Conservation (phyloP, 2,113 vertebrate species). For the Aspidoscelis tigris region DNA sequence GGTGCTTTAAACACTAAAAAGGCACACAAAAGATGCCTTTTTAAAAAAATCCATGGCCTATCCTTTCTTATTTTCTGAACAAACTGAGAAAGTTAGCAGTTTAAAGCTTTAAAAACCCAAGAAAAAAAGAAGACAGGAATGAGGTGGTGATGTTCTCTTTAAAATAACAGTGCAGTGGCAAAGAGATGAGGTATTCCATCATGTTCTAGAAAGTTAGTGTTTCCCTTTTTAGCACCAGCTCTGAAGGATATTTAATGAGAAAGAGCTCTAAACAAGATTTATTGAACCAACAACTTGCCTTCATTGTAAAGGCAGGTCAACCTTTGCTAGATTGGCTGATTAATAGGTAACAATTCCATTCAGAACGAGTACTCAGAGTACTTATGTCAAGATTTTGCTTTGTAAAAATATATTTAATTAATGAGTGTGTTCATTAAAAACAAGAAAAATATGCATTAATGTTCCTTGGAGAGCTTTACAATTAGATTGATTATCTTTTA, state of each 20-base stretch:
- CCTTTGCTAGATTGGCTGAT: slow-evolving; percentile 59
- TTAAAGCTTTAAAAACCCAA: slow-evolving; percentile 34
- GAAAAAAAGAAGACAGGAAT: background rate
- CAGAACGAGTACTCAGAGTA: slow-evolving; percentile 48
- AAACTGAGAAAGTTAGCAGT: slow-evolving; percentile 22
- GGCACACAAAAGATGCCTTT: background rate
- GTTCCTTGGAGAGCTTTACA: slow-evolving; percentile 67
- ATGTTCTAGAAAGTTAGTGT: slow-evolving; percentile 21
- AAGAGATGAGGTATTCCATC: slow-evolving; percentile 19
- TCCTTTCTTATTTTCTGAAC: background rate
- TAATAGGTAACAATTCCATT: slow-evolving; percentile 53
- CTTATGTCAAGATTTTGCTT: slow-evolving; percentile 57
- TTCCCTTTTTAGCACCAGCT: background rate
- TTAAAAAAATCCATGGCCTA: background rate
- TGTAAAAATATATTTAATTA: slow-evolving; percentile 78
- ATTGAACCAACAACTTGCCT: slow-evolving; percentile 31
- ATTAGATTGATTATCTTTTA: slow-evolving; percentile 72
- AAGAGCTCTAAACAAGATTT: slow-evolving; percentile 45
- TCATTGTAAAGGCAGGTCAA: slow-evolving; percentile 15
- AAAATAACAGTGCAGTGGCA: slow-evolving; percentile 36
- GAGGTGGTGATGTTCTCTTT: slow-evolving; percentile 22
- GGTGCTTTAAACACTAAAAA: background rate
- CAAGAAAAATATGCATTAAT: slow-evolving; percentile 62
- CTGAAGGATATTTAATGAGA: slow-evolving; percentile 53
- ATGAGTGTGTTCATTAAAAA: slow-evolving; percentile 71